Evolutionary conservation across 2,797 vertebrate genomes (phyloP).

Genomic region (Lepilemur ruficaudatus): DNA sequence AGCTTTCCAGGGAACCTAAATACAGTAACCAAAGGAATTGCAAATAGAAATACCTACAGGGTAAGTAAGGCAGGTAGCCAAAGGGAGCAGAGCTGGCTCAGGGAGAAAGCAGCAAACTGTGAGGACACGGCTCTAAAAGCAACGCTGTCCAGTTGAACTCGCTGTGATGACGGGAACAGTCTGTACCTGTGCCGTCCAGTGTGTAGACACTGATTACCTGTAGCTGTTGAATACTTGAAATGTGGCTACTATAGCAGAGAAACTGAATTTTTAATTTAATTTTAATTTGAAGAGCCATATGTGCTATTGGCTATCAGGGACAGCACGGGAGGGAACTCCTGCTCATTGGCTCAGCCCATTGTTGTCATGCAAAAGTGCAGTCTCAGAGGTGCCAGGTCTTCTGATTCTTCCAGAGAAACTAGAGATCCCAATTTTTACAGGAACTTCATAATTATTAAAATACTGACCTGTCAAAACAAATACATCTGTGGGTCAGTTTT

Average conservation of each 20-base stretch:
- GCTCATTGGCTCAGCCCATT: background rate
- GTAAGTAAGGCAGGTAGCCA: background rate
- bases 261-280: background rate
- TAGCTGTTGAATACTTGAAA: background rate
- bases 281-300: background rate
- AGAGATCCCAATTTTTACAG: background rate
- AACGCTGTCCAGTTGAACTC: background rate
- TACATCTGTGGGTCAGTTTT: background rate
- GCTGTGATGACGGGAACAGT: background rate
- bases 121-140: background rate
- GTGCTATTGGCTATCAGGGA: background rate
- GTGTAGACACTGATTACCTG: background rate
- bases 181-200: background rate
- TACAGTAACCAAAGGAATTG: background rate
- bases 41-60: background rate
- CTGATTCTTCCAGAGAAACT: conserved; percentile 25
- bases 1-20: background rate
- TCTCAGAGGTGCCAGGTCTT: background rate
- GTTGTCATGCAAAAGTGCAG: too few species aligned
- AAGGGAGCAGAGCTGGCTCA: background rate
- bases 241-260: background rate
- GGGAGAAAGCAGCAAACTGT: background rate
- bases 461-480: background rate
- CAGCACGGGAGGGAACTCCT: too few species aligned
- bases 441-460: background rate